phyloP scores from a whole-genome alignment of 2,113 vertebrate genomes.

The Paradoxurus hermaphroditus region DNA sequence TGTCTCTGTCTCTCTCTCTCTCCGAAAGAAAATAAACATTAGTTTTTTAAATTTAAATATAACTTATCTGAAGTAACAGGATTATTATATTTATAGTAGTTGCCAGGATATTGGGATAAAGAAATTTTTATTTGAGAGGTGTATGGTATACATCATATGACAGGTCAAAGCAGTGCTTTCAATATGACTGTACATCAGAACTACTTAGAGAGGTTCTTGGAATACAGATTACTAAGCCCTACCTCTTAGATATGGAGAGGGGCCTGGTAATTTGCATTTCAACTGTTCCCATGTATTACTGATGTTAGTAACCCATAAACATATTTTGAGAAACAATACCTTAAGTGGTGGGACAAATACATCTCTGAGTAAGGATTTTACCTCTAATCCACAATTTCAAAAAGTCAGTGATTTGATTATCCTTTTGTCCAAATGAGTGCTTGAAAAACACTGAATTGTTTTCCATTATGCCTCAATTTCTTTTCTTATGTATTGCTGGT shows the following conservation, averaged over 20 bases:
- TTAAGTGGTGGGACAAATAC: neutral
- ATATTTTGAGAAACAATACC: neutral
- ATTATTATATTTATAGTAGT: neutral
- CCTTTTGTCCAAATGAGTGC: neutral
- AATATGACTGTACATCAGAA: neutral
- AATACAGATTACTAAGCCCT: neutral
- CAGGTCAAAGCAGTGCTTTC: neutral
- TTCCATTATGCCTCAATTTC: neutral
- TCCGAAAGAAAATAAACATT: too few relatives aligned
- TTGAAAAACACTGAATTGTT: neutral
- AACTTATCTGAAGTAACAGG: neutral
- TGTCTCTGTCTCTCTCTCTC: too few relatives aligned
- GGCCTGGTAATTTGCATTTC: neutral
- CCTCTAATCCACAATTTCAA: neutral
- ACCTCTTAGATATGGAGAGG: neutral
- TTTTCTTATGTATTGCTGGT: neutral
- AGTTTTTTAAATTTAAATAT: neutral
- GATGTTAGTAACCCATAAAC: neutral
- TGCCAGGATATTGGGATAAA: neutral
- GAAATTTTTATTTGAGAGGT: neutral
- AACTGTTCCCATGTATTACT: neutral
- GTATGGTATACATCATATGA: too few relatives aligned
- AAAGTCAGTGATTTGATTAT: neutral
- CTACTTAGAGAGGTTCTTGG: neutral
- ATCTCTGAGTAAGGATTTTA: neutral